These are phyloP conservation scores for Marmota flaviventris DNA, from an alignment of 2,113 vertebrate species.

Conservation along the genomic window DNA sequence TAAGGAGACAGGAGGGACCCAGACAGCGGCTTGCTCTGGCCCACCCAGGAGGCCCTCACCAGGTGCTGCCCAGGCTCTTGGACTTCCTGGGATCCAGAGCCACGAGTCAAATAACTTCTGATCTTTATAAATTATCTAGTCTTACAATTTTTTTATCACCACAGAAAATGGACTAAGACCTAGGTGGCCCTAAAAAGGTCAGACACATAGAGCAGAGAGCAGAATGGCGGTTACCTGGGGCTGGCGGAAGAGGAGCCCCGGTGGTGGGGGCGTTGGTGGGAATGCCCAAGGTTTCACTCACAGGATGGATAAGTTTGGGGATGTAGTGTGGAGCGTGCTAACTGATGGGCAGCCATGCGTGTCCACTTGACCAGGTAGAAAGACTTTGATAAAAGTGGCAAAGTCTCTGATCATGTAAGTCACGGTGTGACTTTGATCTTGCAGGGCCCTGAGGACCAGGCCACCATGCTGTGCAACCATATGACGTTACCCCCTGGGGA, in stretches of 20 bases:
- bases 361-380: not conserved
- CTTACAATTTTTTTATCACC: not conserved
- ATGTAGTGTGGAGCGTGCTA: not conserved
- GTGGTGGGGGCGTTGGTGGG: not conserved
- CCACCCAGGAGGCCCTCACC: not conserved
- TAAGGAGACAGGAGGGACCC: not conserved
- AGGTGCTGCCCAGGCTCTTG: not conserved
- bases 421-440: not conserved
- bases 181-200: not conserved
- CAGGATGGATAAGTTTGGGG: not conserved
- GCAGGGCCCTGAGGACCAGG: not conserved
- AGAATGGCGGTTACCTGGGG: not conserved
- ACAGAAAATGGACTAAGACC: not conserved
- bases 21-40: not conserved
- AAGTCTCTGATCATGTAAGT: not conserved
- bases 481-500: not conserved
- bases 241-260: not conserved
- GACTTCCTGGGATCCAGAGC: not conserved
- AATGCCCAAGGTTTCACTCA: not conserved
- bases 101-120: not conserved
- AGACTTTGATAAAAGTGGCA: not conserved
- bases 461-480: fast-evolving
- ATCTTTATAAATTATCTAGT: not conserved
- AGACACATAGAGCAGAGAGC: not conserved
- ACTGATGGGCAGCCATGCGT: too few species aligned